Percentiles rank a stretch among this genome's conserved stretches.
Conservation (phyloP, 2,797 vertebrate species). For the Neomorphus geoffroyi region DNA sequence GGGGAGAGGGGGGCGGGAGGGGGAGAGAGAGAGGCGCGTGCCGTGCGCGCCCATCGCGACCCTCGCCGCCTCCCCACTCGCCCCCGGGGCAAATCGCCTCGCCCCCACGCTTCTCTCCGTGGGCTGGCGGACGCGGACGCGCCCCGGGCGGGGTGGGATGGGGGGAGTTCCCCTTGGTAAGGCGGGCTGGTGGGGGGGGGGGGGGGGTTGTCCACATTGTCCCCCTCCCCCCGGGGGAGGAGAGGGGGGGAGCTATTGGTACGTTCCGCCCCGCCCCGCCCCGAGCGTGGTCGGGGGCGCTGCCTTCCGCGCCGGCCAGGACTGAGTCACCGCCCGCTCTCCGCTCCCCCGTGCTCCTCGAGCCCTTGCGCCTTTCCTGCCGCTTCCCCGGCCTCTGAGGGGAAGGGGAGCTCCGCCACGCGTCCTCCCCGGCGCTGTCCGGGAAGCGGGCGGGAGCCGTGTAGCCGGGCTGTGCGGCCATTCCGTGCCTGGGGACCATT, state of each 20-base stretch:
- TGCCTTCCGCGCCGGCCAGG: not conserved
- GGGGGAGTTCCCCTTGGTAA: not conserved
- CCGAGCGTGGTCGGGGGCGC: not conserved
- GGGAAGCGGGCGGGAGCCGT: not conserved
- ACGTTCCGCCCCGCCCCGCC: not conserved
- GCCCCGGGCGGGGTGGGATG: too few species aligned
- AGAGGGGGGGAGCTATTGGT: constrained; percentile 25
- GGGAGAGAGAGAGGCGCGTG: not conserved
- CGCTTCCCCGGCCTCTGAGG: not conserved
- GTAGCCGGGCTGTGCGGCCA: not conserved
- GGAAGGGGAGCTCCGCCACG: not conserved
- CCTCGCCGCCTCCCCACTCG: not conserved
- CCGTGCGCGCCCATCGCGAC: not conserved
- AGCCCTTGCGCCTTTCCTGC: too few species aligned
- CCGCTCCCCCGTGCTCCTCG: accelerated
- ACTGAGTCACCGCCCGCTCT: accelerated
- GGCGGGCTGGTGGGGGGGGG: not conserved
- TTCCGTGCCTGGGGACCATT: not conserved
- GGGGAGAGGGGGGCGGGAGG: not conserved
- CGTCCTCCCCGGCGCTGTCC: not conserved
- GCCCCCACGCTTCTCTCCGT: too few species aligned
- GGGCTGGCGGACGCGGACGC: accelerated
- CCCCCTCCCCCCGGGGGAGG: not conserved
- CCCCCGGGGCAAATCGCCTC: not conserved
- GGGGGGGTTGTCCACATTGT: not conserved